Conservation (phyloP, 1,140 invertebrate species). For the Mylabris phalerata region DNA sequence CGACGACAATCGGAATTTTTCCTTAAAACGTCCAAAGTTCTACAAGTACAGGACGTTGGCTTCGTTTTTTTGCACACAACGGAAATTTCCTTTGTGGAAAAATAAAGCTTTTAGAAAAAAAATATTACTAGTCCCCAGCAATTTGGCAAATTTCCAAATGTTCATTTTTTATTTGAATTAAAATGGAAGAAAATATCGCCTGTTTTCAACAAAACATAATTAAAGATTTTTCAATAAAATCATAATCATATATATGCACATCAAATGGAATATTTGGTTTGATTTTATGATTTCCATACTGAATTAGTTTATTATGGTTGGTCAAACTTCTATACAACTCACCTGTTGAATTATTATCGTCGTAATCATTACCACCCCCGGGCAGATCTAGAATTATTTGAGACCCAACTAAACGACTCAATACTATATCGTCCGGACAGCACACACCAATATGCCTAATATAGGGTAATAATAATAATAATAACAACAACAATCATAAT, state of each 20-base stretch:
- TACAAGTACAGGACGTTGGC: too few species aligned
- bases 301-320: neutral
- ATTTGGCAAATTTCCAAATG: too few species aligned
- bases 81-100: too few species aligned
- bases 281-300: neutral
- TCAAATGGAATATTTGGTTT: neutral
- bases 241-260: neutral
- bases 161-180: too few species aligned
- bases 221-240: neutral
- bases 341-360: slow-evolving; percentile 41
- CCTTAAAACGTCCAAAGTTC: too few species aligned
- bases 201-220: neutral
- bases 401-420: slow-evolving; percentile 32
- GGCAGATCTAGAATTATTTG: slow-evolving; percentile 44
- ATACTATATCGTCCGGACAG: slow-evolving; percentile 49
- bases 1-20: too few species aligned
- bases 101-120: too few species aligned
- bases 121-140: too few species aligned
- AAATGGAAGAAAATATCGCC: neutral
- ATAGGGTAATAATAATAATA: slow-evolving; percentile 2
- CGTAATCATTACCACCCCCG: slow-evolving; percentile 41
- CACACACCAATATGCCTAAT: slow-evolving; percentile 55
- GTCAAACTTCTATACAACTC: neutral
- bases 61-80: too few species aligned
- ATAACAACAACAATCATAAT: neutral